Evolutionary conservation across 30 jellyfish, hydroid and myxozoan genomes (phyloP), one percentile per base, ranked within the genome.

Genomic region (Aurelia sp.): DNA sequence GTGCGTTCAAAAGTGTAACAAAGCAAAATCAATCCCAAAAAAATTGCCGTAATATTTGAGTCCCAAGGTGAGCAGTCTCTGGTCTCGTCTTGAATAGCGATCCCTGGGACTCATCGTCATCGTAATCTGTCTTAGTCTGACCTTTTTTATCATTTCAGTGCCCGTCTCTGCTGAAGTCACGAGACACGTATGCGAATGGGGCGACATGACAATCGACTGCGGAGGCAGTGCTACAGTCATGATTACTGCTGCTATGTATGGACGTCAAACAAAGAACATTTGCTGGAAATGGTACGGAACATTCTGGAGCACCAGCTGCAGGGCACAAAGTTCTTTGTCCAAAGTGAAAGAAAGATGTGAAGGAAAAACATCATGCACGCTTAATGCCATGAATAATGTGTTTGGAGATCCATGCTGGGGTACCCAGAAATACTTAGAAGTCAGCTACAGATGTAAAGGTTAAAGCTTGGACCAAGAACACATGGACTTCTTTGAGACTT

Each of bases 401-500:
- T 74, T 47, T 55, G 85, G 85, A 11, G 85, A 74, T 50, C 85
- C 85, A 18, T 74, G 85, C 27, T 48, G 72, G 19, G 31, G 31
- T 18, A 74, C 72, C 30, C 44, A 23, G 72, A 74, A 74, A 57
- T 50, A 74, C 35, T 27, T 74, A 11, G 31, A 74, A 11, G 72
- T 55, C 48, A 44, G 75, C 62, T 74, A 74, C 55, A 74, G 72
- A 18, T 74, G 85, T 40, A 44, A 9, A 44, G 55, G 55, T 44
- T 44, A 44, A 44, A 44, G 11, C 55, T 44, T 16, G 55, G 16
- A 44, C 55, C 15, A 44, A 44, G 55, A 7, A 44, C 55, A 44
- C 55, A 44, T 44, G 55, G 55, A 44, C 55, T 13, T 44, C 10
- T 9, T 44, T 44, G 55, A 44, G 55, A 9, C 13, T 8, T 10